Conservation (phyloP, 1,140 invertebrate genomes). For the Zaprionus inermis region DNA sequence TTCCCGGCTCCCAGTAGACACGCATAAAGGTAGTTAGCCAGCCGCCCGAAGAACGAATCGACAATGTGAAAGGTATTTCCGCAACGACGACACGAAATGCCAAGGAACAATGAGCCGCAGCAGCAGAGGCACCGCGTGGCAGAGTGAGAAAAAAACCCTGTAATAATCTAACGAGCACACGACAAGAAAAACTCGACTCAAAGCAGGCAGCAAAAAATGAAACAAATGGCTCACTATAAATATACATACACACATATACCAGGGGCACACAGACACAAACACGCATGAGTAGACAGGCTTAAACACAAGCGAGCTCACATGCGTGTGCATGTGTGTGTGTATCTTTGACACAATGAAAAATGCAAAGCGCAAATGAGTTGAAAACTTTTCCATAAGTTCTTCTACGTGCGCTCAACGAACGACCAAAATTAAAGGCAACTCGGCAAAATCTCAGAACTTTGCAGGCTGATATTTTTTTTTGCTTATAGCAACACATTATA, state of each 20-base stretch:
- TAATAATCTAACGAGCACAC: conserved; percentile 63
- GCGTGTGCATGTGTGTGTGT: conserved; percentile 13
- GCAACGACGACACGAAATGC: conserved; percentile 53
- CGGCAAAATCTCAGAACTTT: conserved; percentile 47
- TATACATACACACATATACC: conserved; percentile 42
- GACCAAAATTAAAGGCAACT: conserved; percentile 62
- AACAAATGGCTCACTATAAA: conserved; percentile 80
- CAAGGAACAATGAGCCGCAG: conserved; percentile 49
- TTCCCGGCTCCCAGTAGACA: conserved; percentile 47
- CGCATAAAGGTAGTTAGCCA: conserved; percentile 77
- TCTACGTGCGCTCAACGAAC: conserved; percentile 51
- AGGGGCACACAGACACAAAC: conserved; percentile 8
- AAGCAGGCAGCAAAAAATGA: conserved; percentile 59
- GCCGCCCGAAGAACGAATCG: conserved; percentile 47
- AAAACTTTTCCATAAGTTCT: conserved; percentile 78
- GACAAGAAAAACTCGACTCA: conserved; percentile 27
- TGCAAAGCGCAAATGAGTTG: conserved; percentile 80
- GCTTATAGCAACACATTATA: conserved; percentile 12
- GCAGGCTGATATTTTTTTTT: conserved; percentile 1
- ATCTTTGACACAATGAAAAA: conserved; percentile 74
- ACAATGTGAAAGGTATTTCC: conserved; percentile 66
- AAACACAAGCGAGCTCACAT: conserved; percentile 1
- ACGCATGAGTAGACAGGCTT: not conserved
- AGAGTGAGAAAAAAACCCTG: conserved; percentile 49
- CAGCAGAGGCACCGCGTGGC: not conserved